Conservation (phyloP, 2,113 vertebrate genomes). For the Ammodramus savannarum region DNA sequence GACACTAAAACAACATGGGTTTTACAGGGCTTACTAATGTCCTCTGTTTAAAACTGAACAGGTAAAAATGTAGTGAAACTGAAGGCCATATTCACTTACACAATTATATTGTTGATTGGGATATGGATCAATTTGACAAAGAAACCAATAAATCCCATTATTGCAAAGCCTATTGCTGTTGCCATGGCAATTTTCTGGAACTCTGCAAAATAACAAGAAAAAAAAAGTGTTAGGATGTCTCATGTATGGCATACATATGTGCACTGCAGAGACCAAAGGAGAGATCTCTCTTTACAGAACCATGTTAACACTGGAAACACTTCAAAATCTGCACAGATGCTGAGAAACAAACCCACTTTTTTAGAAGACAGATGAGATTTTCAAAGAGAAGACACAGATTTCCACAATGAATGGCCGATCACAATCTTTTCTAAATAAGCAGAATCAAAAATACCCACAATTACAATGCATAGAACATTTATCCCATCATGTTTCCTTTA, state of each 20-base stretch:
- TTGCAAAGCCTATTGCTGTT: conserved; percentile 97
- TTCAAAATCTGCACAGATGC: not conserved
- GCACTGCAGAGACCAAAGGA: not conserved
- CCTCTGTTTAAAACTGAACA: not conserved
- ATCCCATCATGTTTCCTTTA: not conserved
- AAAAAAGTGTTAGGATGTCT: not conserved
- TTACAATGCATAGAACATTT: not conserved
- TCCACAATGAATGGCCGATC: accelerated
- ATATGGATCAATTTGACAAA: conserved; percentile 98
- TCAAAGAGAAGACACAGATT: not conserved
- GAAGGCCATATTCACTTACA: conserved; percentile 82
- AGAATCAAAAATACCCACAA: not conserved
- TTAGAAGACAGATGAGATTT: not conserved
- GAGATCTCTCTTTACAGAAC: not conserved
- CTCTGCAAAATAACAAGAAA: conserved; percentile 71
- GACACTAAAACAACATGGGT: not conserved
- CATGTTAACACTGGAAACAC: not conserved
- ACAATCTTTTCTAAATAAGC: not conserved
- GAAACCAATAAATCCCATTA: conserved; percentile 99
- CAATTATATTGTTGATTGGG: conserved; percentile 99
- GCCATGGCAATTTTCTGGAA: conserved; percentile 99
- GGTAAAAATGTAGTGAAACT: not conserved
- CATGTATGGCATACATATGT: accelerated
- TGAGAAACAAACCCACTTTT: not conserved
- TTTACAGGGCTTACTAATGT: not conserved